phyloP scores from a whole-genome alignment of 2,888 invertebrate genomes.

The Drosophila stalkeri region DNA sequence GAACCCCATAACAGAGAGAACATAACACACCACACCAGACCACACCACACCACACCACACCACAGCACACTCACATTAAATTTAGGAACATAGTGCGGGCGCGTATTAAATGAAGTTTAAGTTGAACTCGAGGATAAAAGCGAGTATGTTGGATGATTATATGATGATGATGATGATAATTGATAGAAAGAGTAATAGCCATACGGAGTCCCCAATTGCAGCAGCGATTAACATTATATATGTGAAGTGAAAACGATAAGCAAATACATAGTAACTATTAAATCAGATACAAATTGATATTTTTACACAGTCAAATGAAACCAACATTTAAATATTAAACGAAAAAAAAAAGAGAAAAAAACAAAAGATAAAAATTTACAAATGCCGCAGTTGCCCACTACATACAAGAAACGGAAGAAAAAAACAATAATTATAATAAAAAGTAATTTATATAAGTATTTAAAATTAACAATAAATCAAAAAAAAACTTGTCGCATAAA shows the following conservation, averaged over 20 bases:
- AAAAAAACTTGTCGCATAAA: slow-evolving; percentile 65
- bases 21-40: slow-evolving; percentile 21
- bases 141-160: slow-evolving; percentile 21
- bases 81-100: slow-evolving; percentile 48
- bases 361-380: slow-evolving; percentile 66
- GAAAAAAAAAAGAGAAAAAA: slow-evolving; percentile 8
- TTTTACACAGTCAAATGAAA: slow-evolving; percentile 72
- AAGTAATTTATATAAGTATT: slow-evolving; percentile 78
- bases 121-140: slow-evolving; percentile 35
- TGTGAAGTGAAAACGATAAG: slow-evolving; percentile 43
- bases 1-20: slow-evolving; percentile 35
- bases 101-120: slow-evolving; percentile 33
- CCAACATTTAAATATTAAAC: slow-evolving; percentile 70
- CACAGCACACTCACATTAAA: slow-evolving; percentile 26
- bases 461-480: slow-evolving; percentile 79
- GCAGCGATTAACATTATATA: slow-evolving; percentile 37
- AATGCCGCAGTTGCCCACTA: slow-evolving; percentile 80
- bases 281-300: slow-evolving; percentile 63
- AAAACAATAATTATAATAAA: slow-evolving; percentile 80
- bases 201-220: slow-evolving; percentile 53
- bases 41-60: slow-evolving; percentile 11
- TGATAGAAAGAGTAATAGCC: slow-evolving; percentile 48
- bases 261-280: slow-evolving; percentile 21
- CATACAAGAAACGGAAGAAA: slow-evolving; percentile 63
- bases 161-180: slow-evolving; percentile 15